Evolutionary conservation across 2,888 invertebrate species (phyloP).

Genomic region (Plagodis dolabraria): DNA sequence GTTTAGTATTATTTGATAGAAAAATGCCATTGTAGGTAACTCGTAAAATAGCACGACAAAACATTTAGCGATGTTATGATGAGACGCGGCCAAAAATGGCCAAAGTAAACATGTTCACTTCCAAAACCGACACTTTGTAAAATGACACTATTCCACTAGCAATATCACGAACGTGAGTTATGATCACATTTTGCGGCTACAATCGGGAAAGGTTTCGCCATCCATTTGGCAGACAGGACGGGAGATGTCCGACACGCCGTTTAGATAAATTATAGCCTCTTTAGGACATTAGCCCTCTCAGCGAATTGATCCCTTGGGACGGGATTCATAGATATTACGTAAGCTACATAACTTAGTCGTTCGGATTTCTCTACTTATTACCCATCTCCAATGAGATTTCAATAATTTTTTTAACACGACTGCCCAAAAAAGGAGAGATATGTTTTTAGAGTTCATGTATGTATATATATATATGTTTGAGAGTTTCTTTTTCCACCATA

Average conservation of each 20-base stretch:
- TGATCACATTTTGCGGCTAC: slow-evolving; percentile 35
- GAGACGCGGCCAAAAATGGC: no score
- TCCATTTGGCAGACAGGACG: slow-evolving; percentile 37
- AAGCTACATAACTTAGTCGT: not conserved
- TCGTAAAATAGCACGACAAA: no score
- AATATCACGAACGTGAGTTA: slow-evolving; percentile 33
- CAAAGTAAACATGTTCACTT: slow-evolving; percentile 1
- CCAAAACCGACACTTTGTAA: slow-evolving; percentile 5
- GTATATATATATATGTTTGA: no score
- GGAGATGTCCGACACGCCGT: slow-evolving; percentile 39
- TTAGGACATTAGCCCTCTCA: slow-evolving; percentile 42
- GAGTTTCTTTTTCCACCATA: no score
- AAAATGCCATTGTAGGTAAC: no score
- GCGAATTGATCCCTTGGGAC: slow-evolving; percentile 39
- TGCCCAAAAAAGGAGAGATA: no score
- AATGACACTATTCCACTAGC: slow-evolving; percentile 19
- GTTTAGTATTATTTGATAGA: no score
- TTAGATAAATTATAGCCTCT: slow-evolving; percentile 43
- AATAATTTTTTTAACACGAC: no score
- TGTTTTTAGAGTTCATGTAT: no score
- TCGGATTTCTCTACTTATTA: not conserved
- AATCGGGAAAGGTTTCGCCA: slow-evolving; percentile 37
- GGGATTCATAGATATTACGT: slow-evolving; percentile 25
- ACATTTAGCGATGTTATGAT: no score
- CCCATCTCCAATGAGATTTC: no score